These are phyloP conservation scores for Phyto melanocephala DNA, from an alignment of 2,888 invertebrate genomes.

Conservation along the genomic window DNA sequence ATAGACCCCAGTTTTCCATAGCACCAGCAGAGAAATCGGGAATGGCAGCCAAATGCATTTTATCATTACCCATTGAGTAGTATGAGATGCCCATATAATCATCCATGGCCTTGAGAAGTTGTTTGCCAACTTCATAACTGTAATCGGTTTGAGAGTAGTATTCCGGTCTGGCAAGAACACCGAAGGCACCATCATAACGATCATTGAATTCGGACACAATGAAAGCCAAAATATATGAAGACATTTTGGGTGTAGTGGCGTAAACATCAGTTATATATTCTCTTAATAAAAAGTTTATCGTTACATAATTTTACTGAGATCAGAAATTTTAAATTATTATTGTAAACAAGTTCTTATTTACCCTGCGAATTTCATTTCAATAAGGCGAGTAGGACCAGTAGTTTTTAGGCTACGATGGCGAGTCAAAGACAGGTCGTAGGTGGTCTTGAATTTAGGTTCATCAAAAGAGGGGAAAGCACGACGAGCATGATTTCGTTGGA, in stretches of 20 bases:
- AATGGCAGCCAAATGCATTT: constrained; percentile 91
- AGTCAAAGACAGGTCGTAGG: constrained; percentile 80
- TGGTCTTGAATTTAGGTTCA: constrained; percentile 86
- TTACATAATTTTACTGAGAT: too few species aligned
- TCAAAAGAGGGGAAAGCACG: constrained; percentile 89
- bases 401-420: constrained; percentile 73
- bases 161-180: constrained; percentile 85
- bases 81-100: constrained; percentile 82
- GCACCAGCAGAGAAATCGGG: constrained; percentile 91
- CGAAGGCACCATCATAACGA: constrained; percentile 68
- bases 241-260: constrained; percentile 82
- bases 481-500: constrained; percentile 84
- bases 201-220: constrained; percentile 83
- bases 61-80: constrained; percentile 81
- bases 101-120: constrained; percentile 80
- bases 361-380: constrained; percentile 57
- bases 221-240: constrained; percentile 89
- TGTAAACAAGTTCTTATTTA: too few species aligned
- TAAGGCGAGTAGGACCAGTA: constrained; percentile 71
- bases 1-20: constrained; percentile 95
- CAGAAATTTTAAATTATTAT: constrained; percentile 80
- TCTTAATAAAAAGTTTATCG: too few species aligned
- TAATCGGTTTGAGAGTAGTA: constrained; percentile 84
- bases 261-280: constrained; percentile 71
- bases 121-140: constrained; percentile 82